Conservation (phyloP, 2,797 vertebrate species). For the Dermochelys coriacea region DNA sequence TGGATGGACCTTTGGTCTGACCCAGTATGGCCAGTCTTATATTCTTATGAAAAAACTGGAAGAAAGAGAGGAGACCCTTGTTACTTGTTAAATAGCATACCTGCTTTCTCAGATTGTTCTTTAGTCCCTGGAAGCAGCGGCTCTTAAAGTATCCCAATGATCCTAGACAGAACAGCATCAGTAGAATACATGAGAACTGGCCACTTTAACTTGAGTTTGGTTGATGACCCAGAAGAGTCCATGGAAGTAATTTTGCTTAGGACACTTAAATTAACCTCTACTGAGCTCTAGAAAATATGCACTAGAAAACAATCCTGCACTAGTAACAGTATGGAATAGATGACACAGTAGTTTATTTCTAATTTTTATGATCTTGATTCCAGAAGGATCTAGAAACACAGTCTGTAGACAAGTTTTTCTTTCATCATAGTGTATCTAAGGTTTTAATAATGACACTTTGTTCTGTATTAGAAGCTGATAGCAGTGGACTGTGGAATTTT, state of each 20-base stretch:
- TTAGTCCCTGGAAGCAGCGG: no score
- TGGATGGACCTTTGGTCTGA: no score
- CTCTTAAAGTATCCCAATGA: slow-evolving; percentile 23
- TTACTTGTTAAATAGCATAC: slow-evolving; percentile 34
- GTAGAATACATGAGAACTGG: not conserved
- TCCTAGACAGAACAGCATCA: not conserved
- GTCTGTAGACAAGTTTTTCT: not conserved
- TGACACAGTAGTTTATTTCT: slow-evolving; percentile 5
- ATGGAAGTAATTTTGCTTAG: not conserved
- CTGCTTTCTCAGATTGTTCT: slow-evolving; percentile 43
- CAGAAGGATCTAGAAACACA: slow-evolving; percentile 24
- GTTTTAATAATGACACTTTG: slow-evolving; percentile 34
- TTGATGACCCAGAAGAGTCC: not conserved
- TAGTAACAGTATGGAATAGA: slow-evolving; percentile 11
- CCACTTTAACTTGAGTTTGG: not conserved
- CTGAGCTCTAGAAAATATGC: not conserved
- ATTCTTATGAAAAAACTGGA: slow-evolving; percentile 7
- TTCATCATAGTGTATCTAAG: slow-evolving; percentile 20
- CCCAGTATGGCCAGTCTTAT: no score
- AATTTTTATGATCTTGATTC: slow-evolving; percentile 34
- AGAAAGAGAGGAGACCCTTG: slow-evolving; percentile 43
- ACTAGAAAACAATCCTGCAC: slow-evolving; percentile 9
- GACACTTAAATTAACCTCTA: slow-evolving; percentile 2
- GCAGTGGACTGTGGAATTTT: not conserved
- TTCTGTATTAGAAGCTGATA: slow-evolving; percentile 9